Percentiles rank a stretch among this genome's conserved stretches.
Conservation (phyloP, 1,140 invertebrate genomes). For the Dendroctonus ponderosae region DNA sequence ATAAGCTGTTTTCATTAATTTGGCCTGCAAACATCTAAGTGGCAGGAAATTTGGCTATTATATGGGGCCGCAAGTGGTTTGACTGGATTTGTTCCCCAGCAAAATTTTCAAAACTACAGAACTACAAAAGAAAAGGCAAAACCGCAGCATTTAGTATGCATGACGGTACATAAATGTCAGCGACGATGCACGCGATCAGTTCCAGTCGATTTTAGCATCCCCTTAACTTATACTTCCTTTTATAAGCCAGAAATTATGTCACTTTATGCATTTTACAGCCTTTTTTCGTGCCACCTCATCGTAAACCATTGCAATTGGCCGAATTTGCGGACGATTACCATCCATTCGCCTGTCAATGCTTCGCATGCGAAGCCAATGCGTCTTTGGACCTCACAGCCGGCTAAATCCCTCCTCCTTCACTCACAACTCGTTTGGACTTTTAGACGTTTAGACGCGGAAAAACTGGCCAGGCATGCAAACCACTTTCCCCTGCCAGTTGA, state of each 20-base stretch:
- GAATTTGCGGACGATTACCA: not conserved
- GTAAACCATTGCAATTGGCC: slow-evolving; percentile 14
- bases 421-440: too few relatives aligned
- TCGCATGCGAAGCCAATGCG: too few relatives aligned
- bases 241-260: slow-evolving; percentile 26
- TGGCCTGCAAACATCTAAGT: too few relatives aligned
- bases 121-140: too few relatives aligned
- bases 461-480: too few relatives aligned
- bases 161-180: slow-evolving; percentile 13
- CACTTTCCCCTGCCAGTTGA: not conserved
- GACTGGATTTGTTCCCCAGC: too few relatives aligned
- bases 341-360: not conserved
- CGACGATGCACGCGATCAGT: slow-evolving; percentile 16
- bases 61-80: too few relatives aligned
- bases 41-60: too few relatives aligned
- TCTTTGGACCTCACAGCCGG: too few relatives aligned
- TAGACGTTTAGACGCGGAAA: too few relatives aligned
- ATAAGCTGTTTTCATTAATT: not conserved
- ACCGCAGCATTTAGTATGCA: slow-evolving; percentile 6
- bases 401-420: too few relatives aligned
- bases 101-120: too few relatives aligned
- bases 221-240: slow-evolving; percentile 26
- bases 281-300: slow-evolving; percentile 19
- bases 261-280: slow-evolving; percentile 29
- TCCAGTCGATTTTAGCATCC: slow-evolving; percentile 13